A percentile compares a stretch with the other conserved stretches of the same genome.
Evolutionary conservation across 2,888 invertebrate genomes (phyloP).

Genomic region (Schizotus pectinicornis): DNA sequence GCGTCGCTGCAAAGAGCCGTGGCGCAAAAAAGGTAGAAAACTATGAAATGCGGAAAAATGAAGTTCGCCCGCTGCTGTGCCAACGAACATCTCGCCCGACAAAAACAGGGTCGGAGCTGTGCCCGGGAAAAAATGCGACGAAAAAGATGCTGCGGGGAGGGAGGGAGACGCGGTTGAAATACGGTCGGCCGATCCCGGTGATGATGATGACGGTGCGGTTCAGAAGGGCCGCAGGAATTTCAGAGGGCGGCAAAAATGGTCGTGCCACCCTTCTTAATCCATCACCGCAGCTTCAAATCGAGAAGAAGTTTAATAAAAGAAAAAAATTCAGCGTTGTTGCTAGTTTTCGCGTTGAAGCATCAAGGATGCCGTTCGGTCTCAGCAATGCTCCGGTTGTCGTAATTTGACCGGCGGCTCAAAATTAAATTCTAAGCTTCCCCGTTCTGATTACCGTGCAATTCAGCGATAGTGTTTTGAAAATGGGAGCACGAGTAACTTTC

Average conservation of each 20-base stretch:
- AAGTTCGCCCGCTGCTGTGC: constrained; percentile 44
- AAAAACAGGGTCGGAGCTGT: constrained; percentile 28
- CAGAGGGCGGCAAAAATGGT: not conserved
- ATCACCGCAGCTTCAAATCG: not conserved
- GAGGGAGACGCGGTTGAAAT: constrained; percentile 15
- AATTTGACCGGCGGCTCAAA: no score
- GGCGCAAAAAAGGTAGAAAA: constrained; percentile 44
- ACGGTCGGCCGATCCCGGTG: constrained; percentile 24
- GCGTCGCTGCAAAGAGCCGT: constrained; percentile 11
- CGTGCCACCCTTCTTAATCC: not conserved
- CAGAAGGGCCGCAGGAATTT: not conserved
- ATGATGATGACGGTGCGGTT: constrained; percentile 34
- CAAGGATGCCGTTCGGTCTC: no score
- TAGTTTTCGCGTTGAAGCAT: no score
- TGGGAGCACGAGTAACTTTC: no score
- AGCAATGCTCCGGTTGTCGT: no score
- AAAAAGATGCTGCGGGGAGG: constrained; percentile 21
- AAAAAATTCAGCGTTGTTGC: not conserved
- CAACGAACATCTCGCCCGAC: constrained; percentile 19
- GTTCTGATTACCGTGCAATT: no score
- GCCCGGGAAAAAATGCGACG: not conserved
- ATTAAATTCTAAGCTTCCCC: no score
- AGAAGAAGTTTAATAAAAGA: no score
- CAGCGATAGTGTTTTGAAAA: no score
- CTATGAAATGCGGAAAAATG: constrained; percentile 55